Conservation (phyloP, 2,797 vertebrate genomes). For the Argya squamiceps region DNA sequence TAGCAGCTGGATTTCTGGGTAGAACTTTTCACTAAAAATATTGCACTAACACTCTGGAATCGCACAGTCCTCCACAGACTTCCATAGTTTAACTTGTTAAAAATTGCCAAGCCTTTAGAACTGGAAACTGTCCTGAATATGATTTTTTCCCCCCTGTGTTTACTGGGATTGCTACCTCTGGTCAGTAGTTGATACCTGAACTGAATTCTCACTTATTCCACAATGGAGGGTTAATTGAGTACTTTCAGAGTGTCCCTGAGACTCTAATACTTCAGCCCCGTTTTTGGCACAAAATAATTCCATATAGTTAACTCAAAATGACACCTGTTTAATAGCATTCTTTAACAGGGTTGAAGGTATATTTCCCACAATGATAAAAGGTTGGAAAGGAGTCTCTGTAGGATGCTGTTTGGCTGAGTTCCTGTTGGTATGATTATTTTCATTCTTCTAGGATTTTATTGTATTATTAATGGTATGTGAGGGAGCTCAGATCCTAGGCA, state of each 20-base stretch:
- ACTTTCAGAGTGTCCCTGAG: neutral
- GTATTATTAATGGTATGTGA: conserved; percentile 35
- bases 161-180: neutral
- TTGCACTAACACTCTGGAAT: neutral
- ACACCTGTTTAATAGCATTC: conserved; percentile 7
- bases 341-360: conserved; percentile 3
- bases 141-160: neutral
- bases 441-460: conserved; percentile 35
- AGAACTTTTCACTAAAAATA: neutral
- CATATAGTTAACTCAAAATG: neutral
- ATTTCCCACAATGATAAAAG: conserved; percentile 1
- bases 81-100: neutral
- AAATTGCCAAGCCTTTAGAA: neutral
- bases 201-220: neutral
- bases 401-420: conserved; percentile 32
- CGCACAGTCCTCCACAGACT: rapidly evolving
- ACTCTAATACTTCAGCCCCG: neutral
- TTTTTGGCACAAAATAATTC: neutral
- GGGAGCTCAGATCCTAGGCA: neutral
- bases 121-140: neutral
- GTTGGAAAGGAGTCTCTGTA: conserved; percentile 23
- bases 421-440: conserved; percentile 35
- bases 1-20: neutral
- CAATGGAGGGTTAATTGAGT: neutral
- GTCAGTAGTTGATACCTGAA: neutral